These are phyloP conservation scores for Anarrhichthys ocellatus DNA, from an alignment of 2,113 vertebrate species.

Conservation along the genomic window DNA sequence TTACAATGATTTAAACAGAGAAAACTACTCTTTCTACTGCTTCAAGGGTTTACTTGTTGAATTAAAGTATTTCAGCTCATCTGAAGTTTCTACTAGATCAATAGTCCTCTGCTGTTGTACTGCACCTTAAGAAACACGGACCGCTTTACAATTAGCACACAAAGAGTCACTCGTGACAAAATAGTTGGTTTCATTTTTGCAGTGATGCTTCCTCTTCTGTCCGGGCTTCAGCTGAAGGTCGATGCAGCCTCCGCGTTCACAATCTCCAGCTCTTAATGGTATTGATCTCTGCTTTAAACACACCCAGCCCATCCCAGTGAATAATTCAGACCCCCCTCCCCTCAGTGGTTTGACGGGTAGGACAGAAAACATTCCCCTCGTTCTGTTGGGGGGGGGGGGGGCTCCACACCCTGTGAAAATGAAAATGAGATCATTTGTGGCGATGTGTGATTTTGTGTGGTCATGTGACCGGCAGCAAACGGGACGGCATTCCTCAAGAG, in stretches of 20 bases:
- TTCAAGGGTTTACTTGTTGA: not conserved
- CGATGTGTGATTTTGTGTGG: constrained; percentile 12
- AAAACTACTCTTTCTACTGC: not conserved
- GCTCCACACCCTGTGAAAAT: not conserved
- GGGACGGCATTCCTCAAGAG: constrained; percentile 12
- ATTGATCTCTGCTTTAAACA: constrained; percentile 82
- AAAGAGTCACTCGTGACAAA: not conserved
- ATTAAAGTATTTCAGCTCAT: not conserved
- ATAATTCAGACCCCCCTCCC: constrained; percentile 77
- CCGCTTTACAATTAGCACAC: not conserved
- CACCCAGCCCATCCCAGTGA: constrained; percentile 69
- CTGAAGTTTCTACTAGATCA: not conserved
- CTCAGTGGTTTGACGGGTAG: not conserved
- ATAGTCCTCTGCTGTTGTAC: not conserved
- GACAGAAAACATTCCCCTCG: not conserved
- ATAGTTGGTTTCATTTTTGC: not conserved
- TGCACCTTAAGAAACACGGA: no score
- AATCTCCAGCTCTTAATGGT: constrained; percentile 64
- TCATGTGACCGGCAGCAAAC: constrained; percentile 32
- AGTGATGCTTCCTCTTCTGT: not conserved
- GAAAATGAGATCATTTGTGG: constrained; percentile 22
- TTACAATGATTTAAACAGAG: not conserved
- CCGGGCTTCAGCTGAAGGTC: constrained; percentile 33
- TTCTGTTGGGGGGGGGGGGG: not conserved
- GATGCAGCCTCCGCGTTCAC: constrained; percentile 8